Percentiles rank a stretch among this genome's conserved stretches.
Conservation (phyloP, 1,140 invertebrate genomes). For the Cardiocondyla obscurior region DNA sequence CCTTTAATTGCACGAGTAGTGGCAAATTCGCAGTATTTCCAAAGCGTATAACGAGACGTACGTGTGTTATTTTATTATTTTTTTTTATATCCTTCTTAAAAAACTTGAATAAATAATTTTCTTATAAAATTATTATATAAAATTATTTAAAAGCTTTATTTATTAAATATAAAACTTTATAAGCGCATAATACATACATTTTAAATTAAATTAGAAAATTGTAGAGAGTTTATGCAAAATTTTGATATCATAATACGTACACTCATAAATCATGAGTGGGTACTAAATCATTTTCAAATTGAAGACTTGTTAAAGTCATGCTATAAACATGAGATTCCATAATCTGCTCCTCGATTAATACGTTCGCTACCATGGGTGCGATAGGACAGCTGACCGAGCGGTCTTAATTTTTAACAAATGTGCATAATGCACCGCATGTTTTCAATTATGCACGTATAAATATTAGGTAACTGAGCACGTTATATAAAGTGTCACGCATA, state of each 20-base stretch:
- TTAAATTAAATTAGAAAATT: conserved; percentile 1
- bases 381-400: too few relatives aligned
- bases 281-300: background rate
- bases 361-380: too few relatives aligned
- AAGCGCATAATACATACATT: background rate
- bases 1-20: background rate
- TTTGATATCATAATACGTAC: background rate
- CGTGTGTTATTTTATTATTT: background rate
- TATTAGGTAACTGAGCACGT: too few relatives aligned
- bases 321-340: background rate
- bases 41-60: background rate
- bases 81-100: background rate
- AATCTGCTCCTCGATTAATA: background rate
- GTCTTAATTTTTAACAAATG: too few relatives aligned
- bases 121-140: background rate
- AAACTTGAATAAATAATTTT: background rate
- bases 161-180: background rate
- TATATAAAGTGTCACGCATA: too few relatives aligned
- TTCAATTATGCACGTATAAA: too few relatives aligned
- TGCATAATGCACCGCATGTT: too few relatives aligned
- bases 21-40: background rate
- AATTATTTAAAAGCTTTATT: background rate
- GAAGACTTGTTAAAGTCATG: background rate
- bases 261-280: background rate
- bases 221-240: background rate